A percentile compares a stretch with the other conserved stretches of the same genome.
Evolutionary conservation across 2,888 invertebrate genomes (phyloP).

Genomic region (Glomeris marginata): DNA sequence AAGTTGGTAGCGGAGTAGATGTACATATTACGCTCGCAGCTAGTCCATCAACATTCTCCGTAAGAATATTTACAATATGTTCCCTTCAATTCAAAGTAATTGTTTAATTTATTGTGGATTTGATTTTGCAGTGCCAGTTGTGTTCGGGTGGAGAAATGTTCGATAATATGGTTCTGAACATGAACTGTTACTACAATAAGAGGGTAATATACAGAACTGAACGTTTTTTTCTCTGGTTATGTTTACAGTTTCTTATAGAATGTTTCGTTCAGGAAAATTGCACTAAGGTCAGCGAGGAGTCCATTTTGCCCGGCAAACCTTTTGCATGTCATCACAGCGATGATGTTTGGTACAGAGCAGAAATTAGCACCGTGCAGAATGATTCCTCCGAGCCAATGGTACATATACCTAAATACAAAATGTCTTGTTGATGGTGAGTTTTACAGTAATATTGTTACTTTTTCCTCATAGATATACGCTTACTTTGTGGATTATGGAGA

Average conservation of each 20-base stretch:
- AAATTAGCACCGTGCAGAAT: constrained; percentile 4
- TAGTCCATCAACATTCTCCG: constrained; percentile 57
- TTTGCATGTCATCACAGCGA: constrained; percentile 46
- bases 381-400: too few relatives aligned
- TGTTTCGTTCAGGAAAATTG: constrained; percentile 10
- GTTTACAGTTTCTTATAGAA: too few relatives aligned
- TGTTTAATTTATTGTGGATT: too few relatives aligned
- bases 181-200: constrained; percentile 14
- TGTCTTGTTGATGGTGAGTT: too few relatives aligned
- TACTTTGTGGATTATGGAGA: constrained; percentile 50
- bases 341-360: constrained; percentile 56
- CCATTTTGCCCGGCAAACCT: constrained; percentile 5
- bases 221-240: too few relatives aligned
- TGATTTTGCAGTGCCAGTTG: constrained; percentile 11
- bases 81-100: not conserved
- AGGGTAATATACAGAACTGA: too few relatives aligned
- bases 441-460: not conserved
- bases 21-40: constrained; percentile 61
- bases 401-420: too few relatives aligned
- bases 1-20: constrained; percentile 44
- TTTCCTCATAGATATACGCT: constrained; percentile 42
- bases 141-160: constrained; percentile 5
- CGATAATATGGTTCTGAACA: constrained; percentile 8
- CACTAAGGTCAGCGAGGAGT: constrained; percentile 8
- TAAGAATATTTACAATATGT: constrained; percentile 21